A percentile compares a stretch with the other conserved stretches of the same genome.
Conservation (phyloP, 1,140 invertebrate genomes). For the Panagrolaimus sp. region DNA sequence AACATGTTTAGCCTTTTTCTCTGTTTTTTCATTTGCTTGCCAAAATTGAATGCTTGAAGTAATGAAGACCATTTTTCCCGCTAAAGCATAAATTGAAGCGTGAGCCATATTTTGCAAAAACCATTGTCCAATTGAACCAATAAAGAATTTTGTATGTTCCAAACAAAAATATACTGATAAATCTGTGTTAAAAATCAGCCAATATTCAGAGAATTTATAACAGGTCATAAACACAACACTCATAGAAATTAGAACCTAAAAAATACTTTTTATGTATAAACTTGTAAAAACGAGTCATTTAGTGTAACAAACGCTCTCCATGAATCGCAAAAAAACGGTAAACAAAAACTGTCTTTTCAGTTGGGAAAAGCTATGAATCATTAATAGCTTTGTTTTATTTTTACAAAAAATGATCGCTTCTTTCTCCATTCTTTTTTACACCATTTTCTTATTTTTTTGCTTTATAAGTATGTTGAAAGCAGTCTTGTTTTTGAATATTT, state of each 20-base stretch:
- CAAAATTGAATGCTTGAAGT: constrained; percentile 42
- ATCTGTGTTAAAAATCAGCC: constrained; percentile 36
- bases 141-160: constrained; percentile 39
- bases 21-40: constrained; percentile 19
- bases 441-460: no score
- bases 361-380: no score
- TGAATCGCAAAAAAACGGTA: no score
- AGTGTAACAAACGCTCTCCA: no score
- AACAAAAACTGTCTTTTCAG: no score
- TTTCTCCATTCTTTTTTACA: no score
- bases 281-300: no score
- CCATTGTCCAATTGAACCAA: constrained; percentile 42
- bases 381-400: no score
- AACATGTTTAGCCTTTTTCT: background rate
- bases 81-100: constrained; percentile 37
- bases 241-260: constrained; percentile 29
- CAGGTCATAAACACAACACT: constrained; percentile 31
- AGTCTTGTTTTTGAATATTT: no score
- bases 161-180: constrained; percentile 29
- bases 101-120: constrained; percentile 51
- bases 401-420: no score
- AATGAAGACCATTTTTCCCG: constrained; percentile 40
- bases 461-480: no score
- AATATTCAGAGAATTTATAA: constrained; percentile 43
- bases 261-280: no score